A percentile compares a stretch with the other conserved stretches of the same genome.
phyloP scores from a whole-genome alignment of 2,113 vertebrate species.

The Oreochromis tanganicae region DNA sequence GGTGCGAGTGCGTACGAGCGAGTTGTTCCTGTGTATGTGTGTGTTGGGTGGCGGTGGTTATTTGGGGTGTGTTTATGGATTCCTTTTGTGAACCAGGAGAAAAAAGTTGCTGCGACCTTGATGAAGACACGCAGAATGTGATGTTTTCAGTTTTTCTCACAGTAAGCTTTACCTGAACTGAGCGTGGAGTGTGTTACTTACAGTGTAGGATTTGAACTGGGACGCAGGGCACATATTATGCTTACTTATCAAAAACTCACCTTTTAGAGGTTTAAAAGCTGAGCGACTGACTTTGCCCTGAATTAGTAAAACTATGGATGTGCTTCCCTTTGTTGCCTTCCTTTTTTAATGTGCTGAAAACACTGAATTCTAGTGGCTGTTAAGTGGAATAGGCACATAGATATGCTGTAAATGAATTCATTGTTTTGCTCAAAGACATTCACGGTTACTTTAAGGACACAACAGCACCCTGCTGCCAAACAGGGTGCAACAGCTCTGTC shows the following conservation, averaged over 20 bases:
- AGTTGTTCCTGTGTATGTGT: not conserved
- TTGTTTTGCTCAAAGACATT: not conserved
- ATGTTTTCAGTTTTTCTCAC: conserved; percentile 20
- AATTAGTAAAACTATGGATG: not conserved
- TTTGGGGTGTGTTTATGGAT: conserved; percentile 10
- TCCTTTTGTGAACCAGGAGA: conserved; percentile 1
- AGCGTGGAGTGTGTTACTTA: not conserved
- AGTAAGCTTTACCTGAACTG: not conserved
- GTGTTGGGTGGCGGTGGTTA: not conserved
- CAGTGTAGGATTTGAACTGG: not conserved
- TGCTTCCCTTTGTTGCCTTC: not conserved
- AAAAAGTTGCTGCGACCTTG: conserved; percentile 51
- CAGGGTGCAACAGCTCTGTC: not conserved
- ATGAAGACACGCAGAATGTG: conserved; percentile 13
- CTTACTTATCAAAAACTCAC: not conserved
- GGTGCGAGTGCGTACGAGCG: conserved; percentile 7
- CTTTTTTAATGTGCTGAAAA: not conserved
- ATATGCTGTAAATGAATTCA: not conserved
- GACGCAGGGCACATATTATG: not conserved
- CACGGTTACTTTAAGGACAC: not conserved
- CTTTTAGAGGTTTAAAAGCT: not conserved
- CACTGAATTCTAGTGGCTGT: not conserved
- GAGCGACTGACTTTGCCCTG: not conserved
- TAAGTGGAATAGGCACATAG: not conserved
- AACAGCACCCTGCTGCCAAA: not conserved